Evolutionary conservation across 2,797 vertebrate species (phyloP), one percentile per base, ranked within the genome.

Genomic region (Mallotus villosus): DNA sequence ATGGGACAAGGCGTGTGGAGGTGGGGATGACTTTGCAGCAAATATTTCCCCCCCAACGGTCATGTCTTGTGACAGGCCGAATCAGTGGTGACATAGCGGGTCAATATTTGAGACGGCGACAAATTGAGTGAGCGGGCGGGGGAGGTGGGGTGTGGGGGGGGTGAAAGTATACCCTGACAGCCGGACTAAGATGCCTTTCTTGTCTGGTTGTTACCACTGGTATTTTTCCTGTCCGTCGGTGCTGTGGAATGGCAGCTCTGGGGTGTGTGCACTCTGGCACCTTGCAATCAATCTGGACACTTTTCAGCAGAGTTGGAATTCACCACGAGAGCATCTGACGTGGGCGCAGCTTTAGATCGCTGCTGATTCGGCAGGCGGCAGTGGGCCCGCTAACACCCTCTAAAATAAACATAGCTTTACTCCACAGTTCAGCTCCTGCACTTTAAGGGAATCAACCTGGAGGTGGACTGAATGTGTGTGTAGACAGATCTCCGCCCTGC

Each of bases 111-210:
- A 67, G 65, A 71, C 46, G 41, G 58, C 64, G 74, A 69, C 70
- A 75, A 80, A 83, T 73, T 72, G 77, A 85, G 67, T 77, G 71
- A 72, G 74, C 32, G 55, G 69, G 37, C 37, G 6, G 32, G 32
- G 32, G 0, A 5, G 32, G 32, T 0, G 32, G 32, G 32, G 4
- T 2, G 32, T 1, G 32, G 5, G 34, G 34, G 72, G 37, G 57
- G 22, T 53, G 61, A 68, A 76, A 76, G 80, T 74, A 59, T 72
- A 66, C 71, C 57, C 79, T 79, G 78, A 87, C 82, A 82, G 80
- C 65, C 41, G 63, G 70, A 82, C 79, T 81, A 84, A 87, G 70
- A 80, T 68, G 72, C 65, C 73, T 73, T 87, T 77, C 75, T 69
- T 69, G 75, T 79, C 65, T 74, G 62, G 65, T 84, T 83, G 22